Evolutionary conservation across 2,888 invertebrate genomes (phyloP).

Genomic region (Drosophila pseudotalamancana): DNA sequence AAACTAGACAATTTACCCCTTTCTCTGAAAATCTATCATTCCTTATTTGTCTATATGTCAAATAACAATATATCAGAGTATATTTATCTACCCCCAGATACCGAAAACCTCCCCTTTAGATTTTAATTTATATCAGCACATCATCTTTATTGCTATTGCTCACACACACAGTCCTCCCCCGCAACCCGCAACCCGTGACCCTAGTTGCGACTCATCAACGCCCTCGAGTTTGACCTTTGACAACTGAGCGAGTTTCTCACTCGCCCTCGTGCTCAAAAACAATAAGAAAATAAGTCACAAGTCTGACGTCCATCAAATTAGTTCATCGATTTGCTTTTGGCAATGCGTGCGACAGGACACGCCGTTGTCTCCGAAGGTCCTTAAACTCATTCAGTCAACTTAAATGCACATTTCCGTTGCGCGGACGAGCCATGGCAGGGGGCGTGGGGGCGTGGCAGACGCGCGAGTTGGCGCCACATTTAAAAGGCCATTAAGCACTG

Average conservation of each 20-base stretch:
- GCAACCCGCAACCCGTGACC: background rate
- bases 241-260: slow-evolving; percentile 42
- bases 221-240: slow-evolving; percentile 64
- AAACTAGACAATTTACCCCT: too few species aligned
- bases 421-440: background rate
- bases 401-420: slow-evolving; percentile 47
- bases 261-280: background rate
- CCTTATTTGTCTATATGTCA: slow-evolving; percentile 1
- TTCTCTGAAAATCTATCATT: background rate
- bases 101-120: background rate
- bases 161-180: slow-evolving; percentile 5
- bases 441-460: background rate
- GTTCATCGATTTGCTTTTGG: slow-evolving; percentile 41
- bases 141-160: slow-evolving; percentile 14
- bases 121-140: slow-evolving; percentile 9
- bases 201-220: slow-evolving; percentile 35
- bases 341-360: slow-evolving; percentile 20
- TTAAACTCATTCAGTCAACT: slow-evolving; percentile 47
- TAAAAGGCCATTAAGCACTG: slow-evolving; percentile 49
- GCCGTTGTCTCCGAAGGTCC: slow-evolving; percentile 44
- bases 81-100: background rate
- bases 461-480: slow-evolving; percentile 49
- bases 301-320: slow-evolving; percentile 51
- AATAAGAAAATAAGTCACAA: slow-evolving; percentile 16
- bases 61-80: slow-evolving; percentile 1